Evolutionary conservation across 2,888 invertebrate species (phyloP), one percentile per base, ranked within the genome.

Genomic region (Pristionchus entomophagus): DNA sequence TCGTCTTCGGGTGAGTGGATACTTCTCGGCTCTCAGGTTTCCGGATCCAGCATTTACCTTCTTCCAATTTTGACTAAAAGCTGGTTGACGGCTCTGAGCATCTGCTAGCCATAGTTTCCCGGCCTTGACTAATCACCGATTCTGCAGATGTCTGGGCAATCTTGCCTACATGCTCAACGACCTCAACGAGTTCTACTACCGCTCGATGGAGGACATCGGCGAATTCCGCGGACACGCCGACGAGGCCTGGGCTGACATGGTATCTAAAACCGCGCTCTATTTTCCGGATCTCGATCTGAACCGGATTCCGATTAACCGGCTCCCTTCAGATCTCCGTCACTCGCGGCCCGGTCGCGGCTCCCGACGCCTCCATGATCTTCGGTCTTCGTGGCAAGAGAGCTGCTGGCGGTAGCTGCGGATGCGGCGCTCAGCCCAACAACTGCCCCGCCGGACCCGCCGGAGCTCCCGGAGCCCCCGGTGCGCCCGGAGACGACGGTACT

Each of bases 381-480:
- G 73, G 73, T 26, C 73, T 73, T 35, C 59, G 85, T n/a, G 62
- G 78, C 29, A 85, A 78, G 85, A 10, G 77, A 12, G 59, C 53
- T 32, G 45, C 77, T 29, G 82, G 82, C 32, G 85, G 62, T 22
- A 32, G 22, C 35, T 85, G 85, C 85, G 73, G 73, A 32, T 85
- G 85, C 77, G 85, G 85, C 22, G 85, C 85, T 26, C 85, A 85
- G 77, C 85, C 85, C 38, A 85, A 77, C 85, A 85, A 85, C 62
- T 78, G 85, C 56, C 85, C 85, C 32, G 45, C 83, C 10, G 83
- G 85, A 41, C 85, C 85, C 10, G 73, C 85, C 56, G 85, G 85
- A 45, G 78, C 85, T 35, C 59, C 85, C 45, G 85, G 85, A 38
- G 78, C 85, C 12, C 85, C 85, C 35, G 85, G 85, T 26, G 85